Conservation (phyloP, 2,797 vertebrate species). For the Spinus olivaceus region DNA sequence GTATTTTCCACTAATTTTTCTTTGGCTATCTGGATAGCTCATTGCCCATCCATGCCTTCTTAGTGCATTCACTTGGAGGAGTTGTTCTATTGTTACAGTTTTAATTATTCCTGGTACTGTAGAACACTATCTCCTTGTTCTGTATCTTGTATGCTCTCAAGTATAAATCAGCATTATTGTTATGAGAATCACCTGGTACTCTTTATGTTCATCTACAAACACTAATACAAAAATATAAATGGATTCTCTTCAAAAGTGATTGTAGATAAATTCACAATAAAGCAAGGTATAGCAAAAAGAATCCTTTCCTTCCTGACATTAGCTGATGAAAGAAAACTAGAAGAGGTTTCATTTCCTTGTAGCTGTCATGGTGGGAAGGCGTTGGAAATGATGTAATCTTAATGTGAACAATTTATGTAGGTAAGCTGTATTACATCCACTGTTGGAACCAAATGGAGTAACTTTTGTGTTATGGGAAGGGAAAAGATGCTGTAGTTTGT, state of each 20-base stretch:
- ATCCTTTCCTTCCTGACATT: background rate
- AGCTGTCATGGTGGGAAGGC: background rate
- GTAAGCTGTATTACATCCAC: background rate
- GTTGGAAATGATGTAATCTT: accelerated
- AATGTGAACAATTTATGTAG: background rate
- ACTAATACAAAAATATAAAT: background rate
- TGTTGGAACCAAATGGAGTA: accelerated
- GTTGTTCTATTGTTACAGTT: background rate
- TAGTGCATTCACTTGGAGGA: background rate
- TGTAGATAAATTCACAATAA: background rate
- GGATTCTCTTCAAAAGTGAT: background rate
- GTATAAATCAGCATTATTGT: background rate
- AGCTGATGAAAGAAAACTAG: background rate
- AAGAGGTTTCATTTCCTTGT: background rate
- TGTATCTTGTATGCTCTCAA: background rate
- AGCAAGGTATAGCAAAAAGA: background rate
- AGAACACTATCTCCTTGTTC: background rate
- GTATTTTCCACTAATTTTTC: background rate
- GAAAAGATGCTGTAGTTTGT: background rate
- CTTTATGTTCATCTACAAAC: background rate
- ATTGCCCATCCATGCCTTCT: background rate
- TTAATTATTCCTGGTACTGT: background rate
- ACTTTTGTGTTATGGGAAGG: background rate
- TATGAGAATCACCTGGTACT: background rate
- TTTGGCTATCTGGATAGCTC: background rate